Conservation (phyloP, 2,797 vertebrate species). For the Fratercula arctica region DNA sequence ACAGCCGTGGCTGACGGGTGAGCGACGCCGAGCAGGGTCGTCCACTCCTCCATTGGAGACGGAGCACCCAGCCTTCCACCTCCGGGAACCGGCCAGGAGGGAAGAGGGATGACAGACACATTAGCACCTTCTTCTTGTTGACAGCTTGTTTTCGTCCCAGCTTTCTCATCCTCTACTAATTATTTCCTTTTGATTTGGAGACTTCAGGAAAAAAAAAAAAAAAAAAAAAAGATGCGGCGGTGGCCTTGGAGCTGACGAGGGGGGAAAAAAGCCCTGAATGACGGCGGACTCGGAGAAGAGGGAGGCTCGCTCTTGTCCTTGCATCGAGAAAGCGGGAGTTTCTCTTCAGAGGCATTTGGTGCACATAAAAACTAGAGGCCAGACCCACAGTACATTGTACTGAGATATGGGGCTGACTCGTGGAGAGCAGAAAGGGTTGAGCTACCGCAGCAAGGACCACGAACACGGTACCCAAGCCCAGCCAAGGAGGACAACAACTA, state of each 20-base stretch:
- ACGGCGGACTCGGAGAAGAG: not conserved
- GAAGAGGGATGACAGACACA: constrained; percentile 28
- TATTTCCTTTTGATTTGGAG: constrained; percentile 42
- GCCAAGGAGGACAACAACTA: not conserved
- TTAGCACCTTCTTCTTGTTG: constrained; percentile 51
- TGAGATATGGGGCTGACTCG: not conserved
- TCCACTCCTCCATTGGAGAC: not conserved
- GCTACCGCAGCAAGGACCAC: not conserved
- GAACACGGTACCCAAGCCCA: not conserved
- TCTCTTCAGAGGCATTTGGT: not conserved
- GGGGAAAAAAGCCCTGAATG: not conserved
- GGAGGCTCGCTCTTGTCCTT: not conserved
- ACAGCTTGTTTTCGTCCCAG: constrained; percentile 15
- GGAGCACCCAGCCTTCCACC: not conserved
- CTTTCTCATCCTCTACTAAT: not conserved
- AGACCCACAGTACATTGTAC: rapidly evolving
- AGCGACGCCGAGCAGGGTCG: rapidly evolving
- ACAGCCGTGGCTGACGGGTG: not conserved
- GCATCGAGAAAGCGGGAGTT: not conserved
- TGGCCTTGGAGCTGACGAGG: not conserved
- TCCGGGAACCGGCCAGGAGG: not conserved
- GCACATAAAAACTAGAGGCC: not conserved
- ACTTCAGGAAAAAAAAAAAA: not conserved
- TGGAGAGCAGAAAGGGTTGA: not conserved
- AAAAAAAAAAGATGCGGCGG: not conserved